These are phyloP conservation scores for Gadopsis marmoratus DNA, from an alignment of 2,797 vertebrate genomes.

Conservation along the genomic window DNA sequence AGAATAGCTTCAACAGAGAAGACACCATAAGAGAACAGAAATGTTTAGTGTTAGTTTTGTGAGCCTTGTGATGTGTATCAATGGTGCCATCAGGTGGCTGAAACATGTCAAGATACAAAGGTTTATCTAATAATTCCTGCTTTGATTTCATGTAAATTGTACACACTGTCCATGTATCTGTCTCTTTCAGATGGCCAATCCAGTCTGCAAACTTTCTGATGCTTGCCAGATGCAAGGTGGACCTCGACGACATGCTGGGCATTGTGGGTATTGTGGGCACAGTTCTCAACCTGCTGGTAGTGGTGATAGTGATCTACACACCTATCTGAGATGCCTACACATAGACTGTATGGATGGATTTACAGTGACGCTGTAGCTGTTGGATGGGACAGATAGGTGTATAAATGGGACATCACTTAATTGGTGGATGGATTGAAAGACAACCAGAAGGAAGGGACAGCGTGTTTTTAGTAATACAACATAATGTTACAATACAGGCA, in stretches of 20 bases:
- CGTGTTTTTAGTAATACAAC: no score
- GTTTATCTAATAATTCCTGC: neutral
- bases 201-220: neutral
- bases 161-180: neutral
- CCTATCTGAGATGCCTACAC: slow-evolving; percentile 43
- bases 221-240: slow-evolving; percentile 19
- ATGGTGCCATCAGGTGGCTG: slow-evolving; percentile 50
- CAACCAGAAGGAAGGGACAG: neutral
- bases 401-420: neutral
- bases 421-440: neutral
- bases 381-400: neutral
- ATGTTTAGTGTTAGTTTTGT: neutral
- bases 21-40: neutral
- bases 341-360: neutral
- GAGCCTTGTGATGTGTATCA: neutral
- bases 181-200: slow-evolving; percentile 31
- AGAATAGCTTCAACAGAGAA: neutral
- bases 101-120: slow-evolving; percentile 6
- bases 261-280: slow-evolving; percentile 66
- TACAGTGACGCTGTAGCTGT: neutral
- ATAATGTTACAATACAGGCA: no score
- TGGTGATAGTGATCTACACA: slow-evolving; percentile 72
- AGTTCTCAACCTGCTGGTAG: slow-evolving; percentile 72
- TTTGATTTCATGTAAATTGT: neutral
- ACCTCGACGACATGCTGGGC: slow-evolving; percentile 55